Percentiles rank a stretch among this genome's conserved stretches.
These are phyloP conservation scores for Dendroctonus ponderosae DNA, from an alignment of 1,140 invertebrate species.

Conservation along the genomic window DNA sequence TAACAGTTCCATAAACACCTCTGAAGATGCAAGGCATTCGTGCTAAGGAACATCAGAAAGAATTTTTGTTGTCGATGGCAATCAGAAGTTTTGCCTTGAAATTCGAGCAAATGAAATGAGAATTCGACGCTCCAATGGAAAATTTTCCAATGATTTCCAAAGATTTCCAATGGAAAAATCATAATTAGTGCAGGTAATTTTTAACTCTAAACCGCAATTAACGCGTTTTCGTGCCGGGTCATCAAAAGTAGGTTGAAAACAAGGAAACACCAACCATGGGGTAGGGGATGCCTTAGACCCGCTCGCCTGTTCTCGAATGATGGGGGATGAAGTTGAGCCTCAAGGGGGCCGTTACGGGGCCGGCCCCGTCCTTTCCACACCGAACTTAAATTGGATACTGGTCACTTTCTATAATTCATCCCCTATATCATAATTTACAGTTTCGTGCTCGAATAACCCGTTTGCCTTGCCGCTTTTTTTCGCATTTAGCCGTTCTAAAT, in stretches of 20 bases:
- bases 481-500: slow-evolving; percentile 21
- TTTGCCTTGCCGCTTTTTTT: slow-evolving; percentile 33
- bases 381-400: slow-evolving; percentile 53
- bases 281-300: slow-evolving; percentile 11
- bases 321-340: slow-evolving; percentile 48
- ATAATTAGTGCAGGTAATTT: too few relatives aligned
- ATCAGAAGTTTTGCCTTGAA: too few relatives aligned
- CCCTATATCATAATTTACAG: slow-evolving; percentile 50
- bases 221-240: slow-evolving; percentile 9
- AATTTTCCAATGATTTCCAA: too few relatives aligned
- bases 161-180: too few relatives aligned
- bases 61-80: too few relatives aligned
- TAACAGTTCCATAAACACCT: too few relatives aligned
- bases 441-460: slow-evolving; percentile 37
- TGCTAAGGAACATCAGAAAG: too few relatives aligned
- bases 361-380: slow-evolving; percentile 48
- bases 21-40: too few relatives aligned
- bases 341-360: slow-evolving; percentile 48
- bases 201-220: slow-evolving; percentile 2
- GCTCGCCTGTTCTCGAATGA: slow-evolving; percentile 25
- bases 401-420: slow-evolving; percentile 53
- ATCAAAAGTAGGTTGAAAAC: slow-evolving; percentile 20
- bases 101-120: too few relatives aligned
- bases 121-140: too few relatives aligned
- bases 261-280: slow-evolving; percentile 10